Base-by-base conservation (phyloP, 2,888 invertebrate genomes). In the Tipula confusa region DNA sequence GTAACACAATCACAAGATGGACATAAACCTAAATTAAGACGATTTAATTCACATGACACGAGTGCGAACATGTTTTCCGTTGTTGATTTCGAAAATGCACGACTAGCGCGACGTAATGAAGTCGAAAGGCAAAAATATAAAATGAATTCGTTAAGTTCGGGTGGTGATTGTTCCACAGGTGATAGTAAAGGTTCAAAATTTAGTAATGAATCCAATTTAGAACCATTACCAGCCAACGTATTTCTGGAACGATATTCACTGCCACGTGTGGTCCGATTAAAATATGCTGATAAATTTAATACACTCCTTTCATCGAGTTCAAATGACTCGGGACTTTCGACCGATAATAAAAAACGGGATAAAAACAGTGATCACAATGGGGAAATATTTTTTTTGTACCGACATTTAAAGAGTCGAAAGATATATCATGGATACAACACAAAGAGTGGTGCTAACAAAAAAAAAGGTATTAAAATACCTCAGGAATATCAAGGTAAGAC, bases 31-130 rank as follows among this genome's bases (percentile, higher is more conserved):
- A 89, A 89, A 85, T 84, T 89, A 85, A 87, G 89, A 84, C 87
- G 89, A 38, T 89, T 89, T 84, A 89, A 89, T 86, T 89, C 89
- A 84, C 89, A 89, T 85, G 89, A 89, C 83, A 89, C 88, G 13
- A 89, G 89, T 86, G 88, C 89, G 33, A 89, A 89, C 86, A 89
- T 89, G 89, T 89, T 89, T 87, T 89, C 89, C 64, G 89, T 89
- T 82, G 89, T 89, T 0, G 89, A 89, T 84, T 89, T 89, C 85
- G 89, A 89, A 86, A 89, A 89, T 86, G 89, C 89, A 64, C 88
- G 89, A 48, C 86, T 89, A 84, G 89, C 89, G 38, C 86, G 89
- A 24, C 89, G 89, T 80, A 89, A 89, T 85, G 89, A 89, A 86
- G 88, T 89, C 84, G 89, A 89, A 86, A 84, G 84, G 83, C 87